Evolutionary conservation across 2,888 invertebrate genomes (phyloP).

Genomic region (Anticlea derivata): DNA sequence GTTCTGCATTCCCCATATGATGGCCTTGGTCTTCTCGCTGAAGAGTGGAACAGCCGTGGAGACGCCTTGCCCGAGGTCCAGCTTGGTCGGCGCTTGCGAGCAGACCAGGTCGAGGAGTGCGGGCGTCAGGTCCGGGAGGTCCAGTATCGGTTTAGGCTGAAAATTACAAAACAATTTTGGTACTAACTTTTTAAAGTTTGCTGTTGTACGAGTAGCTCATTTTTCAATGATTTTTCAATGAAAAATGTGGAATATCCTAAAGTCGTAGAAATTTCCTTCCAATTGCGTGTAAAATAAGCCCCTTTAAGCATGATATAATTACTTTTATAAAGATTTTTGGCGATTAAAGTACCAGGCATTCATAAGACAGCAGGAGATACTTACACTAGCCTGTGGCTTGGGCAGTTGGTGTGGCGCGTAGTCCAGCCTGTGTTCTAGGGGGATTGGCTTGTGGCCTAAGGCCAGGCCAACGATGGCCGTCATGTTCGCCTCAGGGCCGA

Average conservation of each 20-base stretch:
- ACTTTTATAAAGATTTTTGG: too few relatives aligned
- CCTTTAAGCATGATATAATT: too few relatives aligned
- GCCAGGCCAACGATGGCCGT: slow-evolving; percentile 99
- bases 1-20: slow-evolving; percentile 99
- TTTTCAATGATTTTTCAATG: too few relatives aligned
- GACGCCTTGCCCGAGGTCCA: slow-evolving; percentile 59
- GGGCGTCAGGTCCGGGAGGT: slow-evolving; percentile 63
- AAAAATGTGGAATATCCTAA: too few relatives aligned
- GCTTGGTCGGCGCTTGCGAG: slow-evolving; percentile 63
- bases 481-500: slow-evolving; percentile 99
- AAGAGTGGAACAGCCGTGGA: slow-evolving; percentile 85
- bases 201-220: background rate
- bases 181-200: background rate
- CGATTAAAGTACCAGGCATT: slow-evolving; percentile 1
- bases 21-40: slow-evolving; percentile 93
- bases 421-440: slow-evolving; percentile 85
- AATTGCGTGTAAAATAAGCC: too few relatives aligned
- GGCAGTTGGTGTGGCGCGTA: slow-evolving; percentile 79
- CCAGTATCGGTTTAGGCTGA: slow-evolving; percentile 45
- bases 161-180: background rate
- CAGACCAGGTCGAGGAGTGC: slow-evolving; percentile 70
- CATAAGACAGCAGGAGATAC: slow-evolving; percentile 30
- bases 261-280: too few relatives aligned
- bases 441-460: slow-evolving; percentile 93
- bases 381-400: slow-evolving; percentile 57